Conservation (phyloP, 2,888 invertebrate species). For the Lingula anatina region DNA sequence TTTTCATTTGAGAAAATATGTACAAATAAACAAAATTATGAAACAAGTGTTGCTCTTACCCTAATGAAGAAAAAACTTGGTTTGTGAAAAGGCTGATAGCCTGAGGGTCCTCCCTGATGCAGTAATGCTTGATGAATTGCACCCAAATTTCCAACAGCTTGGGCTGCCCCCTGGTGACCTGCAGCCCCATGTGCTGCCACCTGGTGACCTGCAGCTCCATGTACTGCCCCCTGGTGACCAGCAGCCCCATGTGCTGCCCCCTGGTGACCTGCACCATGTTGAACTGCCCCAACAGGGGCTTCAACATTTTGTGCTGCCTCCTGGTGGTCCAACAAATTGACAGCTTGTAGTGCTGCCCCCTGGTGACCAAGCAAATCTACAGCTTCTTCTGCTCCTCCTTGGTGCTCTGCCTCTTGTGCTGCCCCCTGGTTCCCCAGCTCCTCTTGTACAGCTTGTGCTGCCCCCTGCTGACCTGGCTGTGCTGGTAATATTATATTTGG, state of each 20-base stretch:
- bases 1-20: too few species aligned
- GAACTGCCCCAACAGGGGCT: slow-evolving; percentile 11
- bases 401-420: not conserved
- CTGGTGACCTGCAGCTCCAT: slow-evolving; percentile 47
- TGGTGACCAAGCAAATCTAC: not conserved
- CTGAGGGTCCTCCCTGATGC: slow-evolving; percentile 70
- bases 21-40: too few species aligned
- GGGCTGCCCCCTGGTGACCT: slow-evolving; percentile 37
- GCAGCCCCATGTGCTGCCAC: slow-evolving; percentile 30
- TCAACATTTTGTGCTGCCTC: too few species aligned
- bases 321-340: too few species aligned
- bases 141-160: slow-evolving; percentile 59
- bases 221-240: slow-evolving; percentile 27
- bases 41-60: too few species aligned
- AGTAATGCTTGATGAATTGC: slow-evolving; percentile 86
- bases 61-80: slow-evolving; percentile 73
- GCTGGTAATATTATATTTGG: not conserved
- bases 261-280: slow-evolving; percentile 8
- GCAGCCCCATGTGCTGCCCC: slow-evolving; percentile 9
- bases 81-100: slow-evolving; percentile 84
- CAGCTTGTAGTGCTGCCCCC: slow-evolving; percentile 2
- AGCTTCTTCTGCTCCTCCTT: not conserved
- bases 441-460: too few species aligned
- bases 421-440: too few species aligned
- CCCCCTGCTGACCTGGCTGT: not conserved